Conservation (phyloP, 2,888 invertebrate species). For the Cephus sareptanus region DNA sequence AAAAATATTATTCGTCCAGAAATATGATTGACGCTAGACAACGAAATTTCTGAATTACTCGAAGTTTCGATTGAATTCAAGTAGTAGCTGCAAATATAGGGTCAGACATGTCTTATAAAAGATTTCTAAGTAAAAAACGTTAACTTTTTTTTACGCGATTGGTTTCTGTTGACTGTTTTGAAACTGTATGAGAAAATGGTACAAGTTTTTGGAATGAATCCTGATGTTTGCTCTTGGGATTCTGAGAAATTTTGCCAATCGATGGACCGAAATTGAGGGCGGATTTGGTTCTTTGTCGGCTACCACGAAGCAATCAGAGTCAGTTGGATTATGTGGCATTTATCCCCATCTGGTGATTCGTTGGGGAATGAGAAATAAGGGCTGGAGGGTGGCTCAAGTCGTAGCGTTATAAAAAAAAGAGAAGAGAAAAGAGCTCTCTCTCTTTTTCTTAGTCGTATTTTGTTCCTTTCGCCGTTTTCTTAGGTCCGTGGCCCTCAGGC, state of each 20-base stretch:
- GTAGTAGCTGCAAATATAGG: no score
- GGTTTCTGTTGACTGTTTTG: conserved; percentile 17
- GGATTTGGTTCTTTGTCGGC: neutral
- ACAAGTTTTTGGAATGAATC: no score
- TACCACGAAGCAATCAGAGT: conserved; percentile 46
- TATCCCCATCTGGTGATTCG: conserved; percentile 46
- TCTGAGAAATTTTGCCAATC: no score
- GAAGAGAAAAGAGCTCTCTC: conserved; percentile 13
- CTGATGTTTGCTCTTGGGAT: no score
- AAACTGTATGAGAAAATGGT: no score
- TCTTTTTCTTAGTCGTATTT: neutral
- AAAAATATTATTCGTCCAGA: no score
- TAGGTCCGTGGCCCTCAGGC: neutral
- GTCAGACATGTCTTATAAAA: no score
- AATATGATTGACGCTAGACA: no score
- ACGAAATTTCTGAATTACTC: no score
- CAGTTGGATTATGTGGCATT: conserved; percentile 53
- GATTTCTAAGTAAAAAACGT: no score
- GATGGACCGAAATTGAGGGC: neutral
- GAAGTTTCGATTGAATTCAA: no score
- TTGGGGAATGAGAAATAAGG: conserved; percentile 8
- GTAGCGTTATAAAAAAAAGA: neutral
- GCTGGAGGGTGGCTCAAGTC: neutral
- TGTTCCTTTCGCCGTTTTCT: neutral
- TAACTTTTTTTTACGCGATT: conserved; percentile 36